A percentile compares a stretch with the other conserved stretches of the same genome.
Conservation (phyloP, 2,797 vertebrate species). For the Odontamblyopus rebecca region DNA sequence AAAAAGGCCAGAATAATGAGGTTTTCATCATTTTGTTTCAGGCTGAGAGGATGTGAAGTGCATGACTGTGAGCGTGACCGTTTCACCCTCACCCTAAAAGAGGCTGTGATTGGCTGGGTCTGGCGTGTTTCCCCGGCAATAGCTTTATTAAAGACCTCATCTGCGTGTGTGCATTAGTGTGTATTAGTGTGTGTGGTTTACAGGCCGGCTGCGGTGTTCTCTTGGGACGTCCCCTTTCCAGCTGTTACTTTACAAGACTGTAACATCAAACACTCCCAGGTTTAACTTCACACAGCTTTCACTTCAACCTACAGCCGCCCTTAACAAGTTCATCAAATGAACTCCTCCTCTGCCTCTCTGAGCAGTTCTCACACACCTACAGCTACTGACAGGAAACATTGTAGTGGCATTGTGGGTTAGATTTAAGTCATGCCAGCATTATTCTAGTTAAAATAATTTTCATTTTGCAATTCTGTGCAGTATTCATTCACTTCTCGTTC, state of each 20-base stretch:
- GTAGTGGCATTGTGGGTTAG: background rate
- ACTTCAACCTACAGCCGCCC: slow-evolving; percentile 45
- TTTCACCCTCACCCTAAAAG: slow-evolving; percentile 53
- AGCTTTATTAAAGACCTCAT: slow-evolving; percentile 70
- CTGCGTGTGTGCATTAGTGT: slow-evolving; percentile 32
- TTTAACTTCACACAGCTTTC: slow-evolving; percentile 60
- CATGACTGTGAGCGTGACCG: slow-evolving; percentile 45
- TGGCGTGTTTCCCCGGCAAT: slow-evolving; percentile 63
- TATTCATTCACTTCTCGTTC: background rate
- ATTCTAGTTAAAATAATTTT: background rate
- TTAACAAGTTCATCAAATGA: slow-evolving; percentile 69
- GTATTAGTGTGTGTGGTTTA: slow-evolving; percentile 67
- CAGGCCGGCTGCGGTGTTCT: slow-evolving; percentile 70
- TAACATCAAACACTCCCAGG: slow-evolving; percentile 76
- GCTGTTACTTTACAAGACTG: slow-evolving; percentile 80
- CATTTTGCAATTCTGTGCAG: background rate
- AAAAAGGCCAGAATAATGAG: slow-evolving; percentile 36
- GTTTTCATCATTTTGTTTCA: slow-evolving; percentile 19
- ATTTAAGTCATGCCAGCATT: background rate
- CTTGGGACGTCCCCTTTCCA: slow-evolving; percentile 76
- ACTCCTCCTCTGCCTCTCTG: slow-evolving; percentile 38
- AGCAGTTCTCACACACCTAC: slow-evolving; percentile 29
- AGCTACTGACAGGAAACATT: slow-evolving; percentile 5
- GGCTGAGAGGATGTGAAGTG: slow-evolving; percentile 23
- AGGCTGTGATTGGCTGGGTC: slow-evolving; percentile 49